Evolutionary conservation across 2,888 invertebrate species (phyloP), one percentile per base, ranked within the genome.

Genomic region (Cyaniris semiargus): DNA sequence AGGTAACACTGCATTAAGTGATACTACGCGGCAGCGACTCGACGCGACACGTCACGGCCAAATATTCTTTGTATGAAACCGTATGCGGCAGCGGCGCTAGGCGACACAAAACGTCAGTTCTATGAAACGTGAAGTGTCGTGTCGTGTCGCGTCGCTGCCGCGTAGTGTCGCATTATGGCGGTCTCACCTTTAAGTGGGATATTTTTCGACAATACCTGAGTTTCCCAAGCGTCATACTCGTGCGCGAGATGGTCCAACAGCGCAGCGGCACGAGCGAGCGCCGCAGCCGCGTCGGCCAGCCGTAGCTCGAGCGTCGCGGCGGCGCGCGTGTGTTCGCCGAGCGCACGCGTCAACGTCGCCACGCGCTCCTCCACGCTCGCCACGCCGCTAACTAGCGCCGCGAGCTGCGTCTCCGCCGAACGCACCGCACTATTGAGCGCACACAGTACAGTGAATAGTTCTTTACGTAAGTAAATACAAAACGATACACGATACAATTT

Each of bases 221-320:
- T 71, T 84, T 92, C 97, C 99, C 99, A 99, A 31, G 98, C 95
- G 58, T 95, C 90, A 91, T 97, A 98, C 88, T 99, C 99, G 34
- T 97, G 97, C 76, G 97, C 97, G 15, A 99, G 94, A 87, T 98
- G 98, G 23, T 95, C 95, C 79, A 81, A 87, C 86, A 83, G 79
- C 27, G 76, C 79, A 86, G 97, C 97, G 0, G 97, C 98, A 23
- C 97, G 96, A 0, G 97, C 98, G 23, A 97, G 96, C 87, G 97
- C 97, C 0, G 97, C 98, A 21, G 97, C 96, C 21, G 76, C 79
- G 86, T 97, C 97, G 0, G 97, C 98, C 23, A 97, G 96, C 82
- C 96, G 96, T 77, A 98, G 95, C 88, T 99, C 98, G 70, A 98
- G 95, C 83, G 97, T 97, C 53, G 97, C 97, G 83, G 95, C 96